Evolutionary conservation across 2,888 invertebrate species (phyloP).

Genomic region (Yponomeuta plumbellus): DNA sequence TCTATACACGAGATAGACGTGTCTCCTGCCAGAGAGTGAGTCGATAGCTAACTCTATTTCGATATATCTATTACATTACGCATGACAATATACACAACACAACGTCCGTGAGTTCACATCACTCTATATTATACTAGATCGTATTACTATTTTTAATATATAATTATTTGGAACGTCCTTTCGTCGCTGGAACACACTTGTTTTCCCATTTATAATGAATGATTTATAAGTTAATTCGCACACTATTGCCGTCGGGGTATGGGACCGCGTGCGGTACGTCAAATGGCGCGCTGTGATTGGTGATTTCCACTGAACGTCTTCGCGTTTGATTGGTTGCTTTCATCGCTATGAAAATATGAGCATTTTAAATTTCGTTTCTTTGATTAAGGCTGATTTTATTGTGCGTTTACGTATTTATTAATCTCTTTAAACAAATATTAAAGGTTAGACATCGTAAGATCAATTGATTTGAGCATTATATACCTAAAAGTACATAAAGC

Average conservation of each 20-base stretch:
- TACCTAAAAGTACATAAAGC: neutral
- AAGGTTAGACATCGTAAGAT: neutral
- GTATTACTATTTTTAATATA: slow-evolving; percentile 37
- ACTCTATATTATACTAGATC: slow-evolving; percentile 38
- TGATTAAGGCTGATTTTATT: neutral
- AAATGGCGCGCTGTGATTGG: slow-evolving; percentile 4
- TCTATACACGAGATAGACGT: neutral
- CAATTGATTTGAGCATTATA: neutral
- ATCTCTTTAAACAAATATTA: neutral
- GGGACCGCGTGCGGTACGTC: neutral
- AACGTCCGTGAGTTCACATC: slow-evolving; percentile 34
- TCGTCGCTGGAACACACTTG: slow-evolving; percentile 44
- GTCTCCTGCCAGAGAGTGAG: neutral
- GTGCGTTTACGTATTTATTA: neutral
- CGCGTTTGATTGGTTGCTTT: neutral
- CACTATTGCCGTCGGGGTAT: neutral
- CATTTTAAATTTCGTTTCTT: neutral
- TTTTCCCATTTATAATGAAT: neutral
- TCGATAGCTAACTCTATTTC: slow-evolving; percentile 31
- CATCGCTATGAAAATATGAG: neutral
- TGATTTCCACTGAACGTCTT: neutral
- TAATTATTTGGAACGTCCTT: slow-evolving; percentile 44
- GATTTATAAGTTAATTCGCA: neutral
- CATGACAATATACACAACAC: slow-evolving; percentile 53
- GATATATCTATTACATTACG: slow-evolving; percentile 53